phyloP scores from a whole-genome alignment of 2,113 vertebrate genomes.

The Sinocyclocheilus grahami region DNA sequence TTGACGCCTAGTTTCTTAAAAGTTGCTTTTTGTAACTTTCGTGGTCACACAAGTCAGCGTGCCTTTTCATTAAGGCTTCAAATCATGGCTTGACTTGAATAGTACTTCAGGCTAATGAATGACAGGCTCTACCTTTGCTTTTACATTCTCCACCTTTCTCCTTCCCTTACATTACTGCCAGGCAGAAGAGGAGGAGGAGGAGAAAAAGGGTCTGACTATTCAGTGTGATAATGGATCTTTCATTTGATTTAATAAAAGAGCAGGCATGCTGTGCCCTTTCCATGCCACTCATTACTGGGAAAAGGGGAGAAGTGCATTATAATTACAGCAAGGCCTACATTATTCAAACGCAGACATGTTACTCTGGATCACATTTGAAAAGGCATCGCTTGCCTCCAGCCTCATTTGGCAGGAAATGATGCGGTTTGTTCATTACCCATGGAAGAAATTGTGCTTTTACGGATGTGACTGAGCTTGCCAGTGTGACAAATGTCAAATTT shows the following conservation, averaged over 20 bases:
- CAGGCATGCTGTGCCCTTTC: constrained; percentile 44
- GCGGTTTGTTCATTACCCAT: constrained; percentile 33
- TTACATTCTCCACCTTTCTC: constrained; percentile 1
- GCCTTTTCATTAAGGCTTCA: constrained; percentile 2
- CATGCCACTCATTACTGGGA: constrained; percentile 47
- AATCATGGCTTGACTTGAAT: background rate
- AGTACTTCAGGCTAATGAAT: constrained; percentile 32
- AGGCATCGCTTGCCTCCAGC: constrained; percentile 33
- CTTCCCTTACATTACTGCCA: constrained; percentile 46
- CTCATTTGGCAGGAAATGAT: constrained; percentile 29
- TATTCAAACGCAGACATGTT: constrained; percentile 43
- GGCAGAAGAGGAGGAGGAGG: background rate
- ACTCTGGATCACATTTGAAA: constrained; percentile 41
- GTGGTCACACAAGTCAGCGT: background rate
- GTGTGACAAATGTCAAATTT: background rate
- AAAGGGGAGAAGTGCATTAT: constrained; percentile 49
- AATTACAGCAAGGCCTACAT: constrained; percentile 47
- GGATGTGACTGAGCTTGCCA: background rate
- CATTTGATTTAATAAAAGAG: constrained; percentile 60
- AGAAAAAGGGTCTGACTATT: constrained; percentile 28
- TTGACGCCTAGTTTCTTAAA: background rate
- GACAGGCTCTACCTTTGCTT: constrained; percentile 18
- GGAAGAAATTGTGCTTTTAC: background rate
- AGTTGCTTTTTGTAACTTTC: background rate
- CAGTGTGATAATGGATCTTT: constrained; percentile 60